These are phyloP conservation scores for Tanypteryx hageni DNA, from an alignment of 2,888 invertebrate species.

Conservation along the genomic window DNA sequence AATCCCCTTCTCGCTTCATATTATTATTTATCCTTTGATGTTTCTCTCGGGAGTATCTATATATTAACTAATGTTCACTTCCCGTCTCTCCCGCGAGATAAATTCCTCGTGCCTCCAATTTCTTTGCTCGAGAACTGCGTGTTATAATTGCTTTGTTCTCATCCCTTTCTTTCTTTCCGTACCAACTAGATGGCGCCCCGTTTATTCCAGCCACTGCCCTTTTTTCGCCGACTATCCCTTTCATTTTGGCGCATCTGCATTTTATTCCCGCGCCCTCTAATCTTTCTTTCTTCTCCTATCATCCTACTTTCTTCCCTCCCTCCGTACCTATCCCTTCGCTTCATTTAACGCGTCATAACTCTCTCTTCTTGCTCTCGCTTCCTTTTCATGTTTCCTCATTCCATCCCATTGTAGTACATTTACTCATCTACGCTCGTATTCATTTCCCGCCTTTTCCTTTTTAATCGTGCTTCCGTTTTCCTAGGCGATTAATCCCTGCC, in stretches of 20 bases:
- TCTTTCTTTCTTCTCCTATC: background rate
- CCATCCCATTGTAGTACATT: too few relatives aligned
- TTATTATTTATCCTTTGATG: too few relatives aligned
- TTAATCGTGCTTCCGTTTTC: too few relatives aligned
- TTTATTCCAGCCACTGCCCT: background rate
- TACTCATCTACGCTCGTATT: too few relatives aligned
- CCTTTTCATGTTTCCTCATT: background rate
- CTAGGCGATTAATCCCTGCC: too few relatives aligned
- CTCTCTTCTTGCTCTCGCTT: background rate
- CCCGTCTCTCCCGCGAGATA: too few relatives aligned
- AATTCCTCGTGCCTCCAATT: too few relatives aligned
- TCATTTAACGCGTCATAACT: background rate
- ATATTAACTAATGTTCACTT: too few relatives aligned
- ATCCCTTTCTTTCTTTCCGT: background rate
- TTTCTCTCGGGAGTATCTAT: too few relatives aligned
- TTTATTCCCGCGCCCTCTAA: background rate
- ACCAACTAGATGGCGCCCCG: background rate
- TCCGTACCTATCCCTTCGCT: background rate
- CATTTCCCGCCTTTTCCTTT: too few relatives aligned
- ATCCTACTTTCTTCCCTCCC: background rate
- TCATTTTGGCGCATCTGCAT: background rate
- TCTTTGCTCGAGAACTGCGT: background rate
- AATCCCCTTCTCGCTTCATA: too few relatives aligned
- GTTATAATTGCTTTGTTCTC: background rate
- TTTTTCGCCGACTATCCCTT: background rate